Evolutionary conservation across 2,888 invertebrate genomes (phyloP), one percentile per base, ranked within the genome.

Genomic region (Tetropium fuscum): DNA sequence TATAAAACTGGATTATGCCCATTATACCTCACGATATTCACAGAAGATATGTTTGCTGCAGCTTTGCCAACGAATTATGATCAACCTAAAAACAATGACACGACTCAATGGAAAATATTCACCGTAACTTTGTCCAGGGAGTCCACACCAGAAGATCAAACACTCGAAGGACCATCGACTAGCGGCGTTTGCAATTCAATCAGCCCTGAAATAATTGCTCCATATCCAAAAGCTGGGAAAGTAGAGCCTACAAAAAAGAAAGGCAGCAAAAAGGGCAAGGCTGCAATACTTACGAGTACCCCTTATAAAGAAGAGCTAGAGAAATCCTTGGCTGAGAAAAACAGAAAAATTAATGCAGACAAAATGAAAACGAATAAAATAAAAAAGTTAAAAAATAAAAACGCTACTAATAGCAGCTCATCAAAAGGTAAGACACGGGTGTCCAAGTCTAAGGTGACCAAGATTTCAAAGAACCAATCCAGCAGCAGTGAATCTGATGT

Each of bases 1-100:
- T 13, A 34, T 19, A 68, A 63, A 58, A 66, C 69, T 40, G 73
- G 74, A 34, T 38, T 62, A 6, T 55, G 38, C 43, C 62, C 61
- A 27, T 10, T 47, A 47, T 16, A 30, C 30, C 18, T 16, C 15
- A 18, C 30, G 3, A 30, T 47, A 27, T 27, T 30, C 47, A 47
- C 32, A 30, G 47, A 27, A 44, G 47, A 32, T 30, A 47, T 47
- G 32, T 32, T 47, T 32, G 19, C 19, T 19, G 47, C 32, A 32
- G 19, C 32, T 30, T 30, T 47, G 16, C 32, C 38, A 27, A 47
- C 32, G n/a, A 16, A 32, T 47, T 10, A 51, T 51, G 38, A 18
- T 16, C 51, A 25, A 38, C 13, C 27, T 51, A 15, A 51, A 51
- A 51, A 40, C 8, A 36, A 27, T 38, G 38, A 40, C 16, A 25